phyloP scores from a whole-genome alignment of 2,797 vertebrate species.

The Cynopterus sphinx region DNA sequence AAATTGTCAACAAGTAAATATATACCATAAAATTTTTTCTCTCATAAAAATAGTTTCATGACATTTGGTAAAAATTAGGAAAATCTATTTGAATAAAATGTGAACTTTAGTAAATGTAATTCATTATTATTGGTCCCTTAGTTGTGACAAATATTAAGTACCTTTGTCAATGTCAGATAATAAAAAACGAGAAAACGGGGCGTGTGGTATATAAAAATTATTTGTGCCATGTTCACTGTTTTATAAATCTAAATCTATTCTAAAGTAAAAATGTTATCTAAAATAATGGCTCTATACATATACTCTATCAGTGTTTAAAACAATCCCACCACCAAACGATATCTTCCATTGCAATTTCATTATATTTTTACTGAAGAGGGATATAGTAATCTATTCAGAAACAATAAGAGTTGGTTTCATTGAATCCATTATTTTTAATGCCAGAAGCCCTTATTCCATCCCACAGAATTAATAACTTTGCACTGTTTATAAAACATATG shows the following conservation, averaged over 20 bases:
- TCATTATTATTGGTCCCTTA: not conserved
- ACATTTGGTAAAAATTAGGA: not conserved
- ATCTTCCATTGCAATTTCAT: not conserved
- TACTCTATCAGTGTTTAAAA: not conserved
- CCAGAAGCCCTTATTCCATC: not conserved
- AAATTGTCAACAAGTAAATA: not conserved
- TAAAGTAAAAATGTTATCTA: not conserved
- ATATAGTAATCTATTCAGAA: not conserved
- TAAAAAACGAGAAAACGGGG: not conserved
- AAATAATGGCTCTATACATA: not conserved
- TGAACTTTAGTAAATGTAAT: not conserved
- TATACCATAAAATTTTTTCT: not conserved
- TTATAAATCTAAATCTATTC: not conserved
- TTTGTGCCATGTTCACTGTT: not conserved
- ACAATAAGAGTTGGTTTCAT: not conserved
- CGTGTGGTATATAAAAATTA: not conserved
- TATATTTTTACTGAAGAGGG: not conserved
- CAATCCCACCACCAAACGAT: not conserved
- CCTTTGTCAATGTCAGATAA: not conserved
- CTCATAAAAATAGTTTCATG: not conserved
- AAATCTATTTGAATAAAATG: conserved; percentile 14
- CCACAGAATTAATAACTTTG: not conserved
- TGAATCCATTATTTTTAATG: conserved; percentile 26
- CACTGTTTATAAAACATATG: conserved; percentile 56
- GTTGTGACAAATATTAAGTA: not conserved